Evolutionary conservation across 2,888 invertebrate genomes (phyloP).

Genomic region (Teleiodes luculella): DNA sequence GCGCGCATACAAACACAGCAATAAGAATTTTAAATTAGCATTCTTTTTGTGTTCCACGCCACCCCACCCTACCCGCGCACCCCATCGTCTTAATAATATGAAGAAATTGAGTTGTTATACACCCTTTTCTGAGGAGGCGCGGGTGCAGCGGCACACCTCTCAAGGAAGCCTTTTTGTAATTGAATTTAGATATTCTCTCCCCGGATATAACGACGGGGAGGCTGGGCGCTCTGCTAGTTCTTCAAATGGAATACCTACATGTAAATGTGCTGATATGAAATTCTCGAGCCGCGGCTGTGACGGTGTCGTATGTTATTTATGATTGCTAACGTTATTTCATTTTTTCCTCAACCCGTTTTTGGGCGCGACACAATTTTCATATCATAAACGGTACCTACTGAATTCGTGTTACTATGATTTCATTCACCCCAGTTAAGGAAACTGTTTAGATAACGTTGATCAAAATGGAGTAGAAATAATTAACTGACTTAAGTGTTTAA

Average conservation of each 20-base stretch:
- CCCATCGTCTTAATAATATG: conserved; percentile 74
- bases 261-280: conserved; percentile 64
- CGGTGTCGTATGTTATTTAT: conserved; percentile 45
- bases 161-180: conserved; percentile 75
- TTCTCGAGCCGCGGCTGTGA: conserved; percentile 51
- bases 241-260: conserved; percentile 49
- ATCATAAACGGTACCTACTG: conserved; percentile 11
- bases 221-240: conserved; percentile 59
- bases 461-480: background rate
- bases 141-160: conserved; percentile 72
- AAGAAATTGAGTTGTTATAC: conserved; percentile 78
- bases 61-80: conserved; percentile 61
- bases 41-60: conserved; percentile 73
- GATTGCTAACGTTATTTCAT: conserved; percentile 39
- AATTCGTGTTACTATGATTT: background rate
- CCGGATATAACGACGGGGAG: conserved; percentile 66
- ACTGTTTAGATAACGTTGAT: background rate
- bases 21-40: conserved; percentile 79
- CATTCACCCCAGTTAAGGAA: background rate
- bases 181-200: conserved; percentile 76
- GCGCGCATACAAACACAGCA: conserved; percentile 74
- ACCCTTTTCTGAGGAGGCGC: conserved; percentile 71
- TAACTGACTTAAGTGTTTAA: conserved; percentile 9
- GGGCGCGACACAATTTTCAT: conserved; percentile 9
- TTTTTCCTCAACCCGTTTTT: conserved; percentile 11